These are phyloP conservation scores for Condylura cristata DNA, from an alignment of 2,113 vertebrate genomes.

Conservation along the genomic window DNA sequence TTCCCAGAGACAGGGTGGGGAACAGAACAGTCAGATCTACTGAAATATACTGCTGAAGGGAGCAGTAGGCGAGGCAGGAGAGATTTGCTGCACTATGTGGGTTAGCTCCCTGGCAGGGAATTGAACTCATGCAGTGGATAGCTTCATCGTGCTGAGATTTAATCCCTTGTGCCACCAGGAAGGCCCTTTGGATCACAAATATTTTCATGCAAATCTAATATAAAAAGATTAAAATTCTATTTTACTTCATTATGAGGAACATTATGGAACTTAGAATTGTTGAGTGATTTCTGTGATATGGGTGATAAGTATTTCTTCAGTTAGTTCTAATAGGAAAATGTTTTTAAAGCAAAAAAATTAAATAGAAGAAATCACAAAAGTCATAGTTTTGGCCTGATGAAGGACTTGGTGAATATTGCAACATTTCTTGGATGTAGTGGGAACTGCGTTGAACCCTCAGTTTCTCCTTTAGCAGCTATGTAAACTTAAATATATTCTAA, in stretches of 20 bases:
- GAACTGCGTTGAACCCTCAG: background rate
- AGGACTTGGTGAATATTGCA: background rate
- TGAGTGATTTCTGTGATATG: slow-evolving; percentile 36
- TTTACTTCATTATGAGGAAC: background rate
- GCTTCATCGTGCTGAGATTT: no score
- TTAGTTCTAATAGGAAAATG: background rate
- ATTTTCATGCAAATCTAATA: background rate
- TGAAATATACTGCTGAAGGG: no score
- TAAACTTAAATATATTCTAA: background rate
- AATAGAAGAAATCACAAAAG: background rate
- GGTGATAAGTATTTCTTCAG: background rate
- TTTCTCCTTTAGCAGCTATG: background rate
- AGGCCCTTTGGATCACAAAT: no score
- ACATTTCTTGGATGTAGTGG: background rate
- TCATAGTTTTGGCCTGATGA: background rate
- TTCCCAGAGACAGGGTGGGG: no score
- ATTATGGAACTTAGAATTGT: background rate
- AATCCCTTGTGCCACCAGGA: no score
- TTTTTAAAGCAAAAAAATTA: background rate
- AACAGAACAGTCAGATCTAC: no score
- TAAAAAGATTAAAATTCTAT: background rate
- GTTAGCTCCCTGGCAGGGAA: no score
- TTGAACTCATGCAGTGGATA: no score
- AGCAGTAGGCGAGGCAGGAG: no score
- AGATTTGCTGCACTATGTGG: no score